A percentile compares a stretch with the other conserved stretches of the same genome.
These are phyloP conservation scores for Mareca penelope DNA, from an alignment of 2,797 vertebrate genomes.

Conservation along the genomic window DNA sequence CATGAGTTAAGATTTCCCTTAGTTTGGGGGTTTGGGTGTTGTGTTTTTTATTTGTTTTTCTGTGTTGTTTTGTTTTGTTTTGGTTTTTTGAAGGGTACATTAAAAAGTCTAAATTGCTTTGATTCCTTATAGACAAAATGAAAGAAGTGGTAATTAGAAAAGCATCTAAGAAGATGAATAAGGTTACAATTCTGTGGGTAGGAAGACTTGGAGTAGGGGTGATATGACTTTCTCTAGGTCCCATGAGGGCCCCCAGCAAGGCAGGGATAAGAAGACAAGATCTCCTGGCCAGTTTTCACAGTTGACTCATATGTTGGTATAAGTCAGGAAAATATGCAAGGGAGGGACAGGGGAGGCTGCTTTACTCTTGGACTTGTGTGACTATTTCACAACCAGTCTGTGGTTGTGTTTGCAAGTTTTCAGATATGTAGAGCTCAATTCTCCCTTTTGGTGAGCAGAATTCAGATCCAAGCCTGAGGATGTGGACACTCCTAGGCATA, in stretches of 20 bases:
- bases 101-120: background rate
- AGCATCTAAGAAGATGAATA: background rate
- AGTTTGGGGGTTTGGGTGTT: background rate
- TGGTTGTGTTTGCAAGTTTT: background rate
- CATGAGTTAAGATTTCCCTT: background rate
- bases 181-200: background rate
- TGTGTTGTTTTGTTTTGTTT: background rate
- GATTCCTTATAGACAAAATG: background rate
- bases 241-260: background rate
- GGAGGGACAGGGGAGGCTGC: background rate
- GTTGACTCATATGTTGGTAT: background rate
- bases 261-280: background rate
- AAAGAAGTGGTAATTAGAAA: background rate
- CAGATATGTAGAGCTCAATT: background rate
- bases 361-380: background rate
- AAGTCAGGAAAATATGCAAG: background rate
- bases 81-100: background rate
- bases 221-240: background rate
- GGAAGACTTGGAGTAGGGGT: background rate
- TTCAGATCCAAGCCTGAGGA: background rate
- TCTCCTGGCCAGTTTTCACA: background rate
- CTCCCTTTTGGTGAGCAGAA: background rate
- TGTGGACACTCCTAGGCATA: rapidly evolving
- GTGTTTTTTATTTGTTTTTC: background rate
- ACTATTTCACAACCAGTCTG: background rate